phyloP scores from a whole-genome alignment of 2,113 vertebrate species.

The crab-eating macaque (Macaca fascicularis) region T2T-MFA8v1.1 NC_088379.1:29288501-29289000 shows the following conservation, averaged over 20 bases:
- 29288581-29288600: background rate
- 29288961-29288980: no score
- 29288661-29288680: background rate
- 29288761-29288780: background rate
- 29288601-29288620: background rate
- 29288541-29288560: background rate
- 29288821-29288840: background rate
- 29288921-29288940: no score
- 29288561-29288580: background rate
- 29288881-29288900: accelerated
- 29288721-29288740: background rate
- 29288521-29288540: background rate
- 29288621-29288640: background rate
- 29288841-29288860: accelerated
- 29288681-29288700: background rate
- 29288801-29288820: background rate
- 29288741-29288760: background rate
- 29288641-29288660: background rate
- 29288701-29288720: background rate
- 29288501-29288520: background rate
- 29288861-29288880: no score
- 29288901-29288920: accelerated
- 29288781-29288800: accelerated
- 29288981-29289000: no score
- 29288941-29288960: accelerated